Base-by-base conservation (phyloP, 2,797 vertebrate species). In the Garrulus glandarius region DNA sequence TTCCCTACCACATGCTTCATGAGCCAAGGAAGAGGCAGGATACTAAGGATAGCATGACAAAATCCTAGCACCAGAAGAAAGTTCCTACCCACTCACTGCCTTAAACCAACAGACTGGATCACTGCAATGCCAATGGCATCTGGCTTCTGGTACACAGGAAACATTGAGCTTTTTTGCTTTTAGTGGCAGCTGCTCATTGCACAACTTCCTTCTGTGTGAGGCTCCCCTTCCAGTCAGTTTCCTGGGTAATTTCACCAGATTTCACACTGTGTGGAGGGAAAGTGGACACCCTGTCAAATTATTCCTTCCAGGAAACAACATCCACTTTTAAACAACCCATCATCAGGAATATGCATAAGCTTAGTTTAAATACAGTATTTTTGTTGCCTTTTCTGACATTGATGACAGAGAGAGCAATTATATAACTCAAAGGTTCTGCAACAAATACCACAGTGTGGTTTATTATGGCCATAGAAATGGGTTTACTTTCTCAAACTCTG, bases 1-100 rank as follows among this genome's bases (percentile, higher is more conserved):
- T 9, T 23, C 21, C 26, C 5, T 21, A 41, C 6, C 30, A 49
- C 6, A 19, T 0, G 5, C 21, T 32, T 70, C 34, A 16, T 0
- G 3, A 80, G 21, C 37, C 43, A 85, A 69, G 52, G 32, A 92
- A 47, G 12, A 75, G 16, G 52, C 39, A 60, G 11, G 29, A 83
- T 24, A 59, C 15, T 12, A 50, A 21, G 18, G 39, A 21, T 0
- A 52, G 23, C 22, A 37, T 0, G 1, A 64, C 22, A 60, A 55
- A 61, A 88, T 52, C 47, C 21, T 14, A 23, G 14, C 15, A n/a
- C 41, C 55, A 43, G 26, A 17, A 80, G 5, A 39, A 75, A 60
- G 39, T 11, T 76, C 32, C 64, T 86, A 27, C 29, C 59, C 22
- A 7, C 20, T 15, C 5, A 0, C 30, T 8, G 23, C 18, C 63